Evolutionary conservation across 2,113 vertebrate genomes (phyloP).

Genomic region (Danionella cerebrum): DNA sequence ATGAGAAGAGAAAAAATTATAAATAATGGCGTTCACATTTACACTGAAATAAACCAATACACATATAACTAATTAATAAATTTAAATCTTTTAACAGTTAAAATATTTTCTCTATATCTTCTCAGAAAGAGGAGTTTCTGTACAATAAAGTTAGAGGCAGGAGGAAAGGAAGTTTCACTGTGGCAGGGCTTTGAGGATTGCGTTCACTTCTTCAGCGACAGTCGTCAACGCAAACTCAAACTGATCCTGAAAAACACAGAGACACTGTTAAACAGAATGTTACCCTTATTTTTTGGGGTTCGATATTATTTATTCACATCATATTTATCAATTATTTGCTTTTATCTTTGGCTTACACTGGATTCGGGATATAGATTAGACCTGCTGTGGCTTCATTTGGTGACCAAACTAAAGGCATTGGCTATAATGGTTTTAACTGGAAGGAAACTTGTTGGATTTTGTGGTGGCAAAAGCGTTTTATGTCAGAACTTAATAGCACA

Average conservation of each 20-base stretch:
- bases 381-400: too few species aligned
- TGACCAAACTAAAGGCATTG: too few species aligned
- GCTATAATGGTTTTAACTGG: too few species aligned
- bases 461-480: too few species aligned
- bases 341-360: too few species aligned
- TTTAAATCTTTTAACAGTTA: constrained; percentile 17
- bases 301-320: too few species aligned
- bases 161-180: constrained; percentile 20
- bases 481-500: too few species aligned
- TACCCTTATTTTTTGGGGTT: too few species aligned
- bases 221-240: constrained; percentile 43
- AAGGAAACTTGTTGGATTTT: too few species aligned
- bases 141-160: neutral
- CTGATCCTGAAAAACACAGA: constrained; percentile 35
- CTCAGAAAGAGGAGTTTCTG: neutral
- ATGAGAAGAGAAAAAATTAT: neutral
- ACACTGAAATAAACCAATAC: constrained; percentile 17
- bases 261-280: neutral
- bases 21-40: constrained; percentile 4
- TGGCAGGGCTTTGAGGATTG: constrained; percentile 39
- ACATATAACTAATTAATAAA: constrained; percentile 10
- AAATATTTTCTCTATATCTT: constrained; percentile 19
- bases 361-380: too few species aligned
- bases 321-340: too few species aligned
- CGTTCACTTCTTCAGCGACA: constrained; percentile 43